These are phyloP conservation scores for Bilobella aurantiaca DNA, from an alignment of 1,140 invertebrate genomes.

Conservation along the genomic window DNA sequence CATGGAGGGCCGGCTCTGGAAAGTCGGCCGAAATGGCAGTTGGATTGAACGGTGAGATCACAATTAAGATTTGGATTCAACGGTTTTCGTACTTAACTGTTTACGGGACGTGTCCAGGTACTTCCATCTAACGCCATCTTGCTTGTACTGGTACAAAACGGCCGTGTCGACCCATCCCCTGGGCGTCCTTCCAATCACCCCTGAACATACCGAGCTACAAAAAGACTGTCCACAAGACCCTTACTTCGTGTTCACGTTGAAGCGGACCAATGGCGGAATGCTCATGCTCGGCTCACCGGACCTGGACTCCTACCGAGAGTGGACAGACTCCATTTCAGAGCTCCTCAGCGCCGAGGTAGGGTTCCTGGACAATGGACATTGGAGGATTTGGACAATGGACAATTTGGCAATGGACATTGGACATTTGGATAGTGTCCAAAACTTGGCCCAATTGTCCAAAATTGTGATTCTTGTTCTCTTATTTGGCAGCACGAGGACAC, in stretches of 20 bases:
- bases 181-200: conserved; percentile 12
- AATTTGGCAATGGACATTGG: too few relatives aligned
- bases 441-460: background rate
- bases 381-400: too few relatives aligned
- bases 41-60: conserved; percentile 49
- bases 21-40: conserved; percentile 42
- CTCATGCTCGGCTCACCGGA: background rate
- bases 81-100: background rate
- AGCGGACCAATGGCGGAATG: conserved; percentile 5
- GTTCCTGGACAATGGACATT: conserved; percentile 15
- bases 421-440: too few relatives aligned
- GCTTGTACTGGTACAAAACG: conserved; percentile 81
- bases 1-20: background rate
- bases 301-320: background rate
- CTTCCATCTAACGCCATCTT: conserved; percentile 36
- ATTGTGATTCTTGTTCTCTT: background rate
- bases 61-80: background rate
- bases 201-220: background rate
- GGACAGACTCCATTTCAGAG: background rate
- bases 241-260: conserved; percentile 3
- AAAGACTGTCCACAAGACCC: conserved; percentile 6
- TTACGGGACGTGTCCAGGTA: background rate
- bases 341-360: conserved; percentile 46
- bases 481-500: conserved; percentile 48
- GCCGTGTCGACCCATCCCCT: conserved; percentile 62